Percentiles rank a stretch among this genome's conserved stretches.
Conservation (phyloP, 2,888 invertebrate species). For the Cremastobaeus sp. region DNA sequence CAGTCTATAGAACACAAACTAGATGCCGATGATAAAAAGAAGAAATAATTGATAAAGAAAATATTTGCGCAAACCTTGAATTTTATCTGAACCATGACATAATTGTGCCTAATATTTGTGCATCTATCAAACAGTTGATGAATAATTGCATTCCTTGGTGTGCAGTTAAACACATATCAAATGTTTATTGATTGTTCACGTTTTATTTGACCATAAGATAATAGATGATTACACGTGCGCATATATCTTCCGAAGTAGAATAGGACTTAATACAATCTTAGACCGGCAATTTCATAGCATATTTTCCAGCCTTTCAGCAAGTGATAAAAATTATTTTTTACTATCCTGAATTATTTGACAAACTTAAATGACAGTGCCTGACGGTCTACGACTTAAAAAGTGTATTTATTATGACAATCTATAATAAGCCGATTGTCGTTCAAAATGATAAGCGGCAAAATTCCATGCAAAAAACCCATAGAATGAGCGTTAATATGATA, state of each 20-base stretch:
- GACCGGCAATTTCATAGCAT: neutral
- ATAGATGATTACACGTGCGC: conserved; percentile 16
- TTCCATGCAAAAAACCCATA: conserved; percentile 23
- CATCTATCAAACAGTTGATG: conserved; percentile 18
- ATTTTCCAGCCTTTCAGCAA: no score
- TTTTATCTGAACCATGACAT: conserved; percentile 15
- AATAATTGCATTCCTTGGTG: conserved; percentile 27
- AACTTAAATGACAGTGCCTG: no score
- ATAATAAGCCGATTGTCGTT: conserved; percentile 24
- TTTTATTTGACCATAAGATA: conserved; percentile 33
- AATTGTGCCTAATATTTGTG: conserved; percentile 18
- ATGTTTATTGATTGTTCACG: conserved; percentile 33
- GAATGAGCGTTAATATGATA: conserved; percentile 21
- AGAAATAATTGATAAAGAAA: neutral
- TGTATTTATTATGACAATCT: no score
- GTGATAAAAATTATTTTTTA: no score
- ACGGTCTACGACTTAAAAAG: no score
- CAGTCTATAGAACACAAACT: neutral
- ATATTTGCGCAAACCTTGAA: conserved; percentile 8
- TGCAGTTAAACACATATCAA: conserved; percentile 25
- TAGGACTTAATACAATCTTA: neutral
- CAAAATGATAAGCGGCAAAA: conserved; percentile 12
- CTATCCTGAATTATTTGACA: no score
- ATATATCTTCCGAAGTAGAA: conserved; percentile 3
- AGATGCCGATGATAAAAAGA: neutral